Base-by-base conservation (phyloP, 1,140 invertebrate genomes). In the Macrocentrus cingulum region DNA sequence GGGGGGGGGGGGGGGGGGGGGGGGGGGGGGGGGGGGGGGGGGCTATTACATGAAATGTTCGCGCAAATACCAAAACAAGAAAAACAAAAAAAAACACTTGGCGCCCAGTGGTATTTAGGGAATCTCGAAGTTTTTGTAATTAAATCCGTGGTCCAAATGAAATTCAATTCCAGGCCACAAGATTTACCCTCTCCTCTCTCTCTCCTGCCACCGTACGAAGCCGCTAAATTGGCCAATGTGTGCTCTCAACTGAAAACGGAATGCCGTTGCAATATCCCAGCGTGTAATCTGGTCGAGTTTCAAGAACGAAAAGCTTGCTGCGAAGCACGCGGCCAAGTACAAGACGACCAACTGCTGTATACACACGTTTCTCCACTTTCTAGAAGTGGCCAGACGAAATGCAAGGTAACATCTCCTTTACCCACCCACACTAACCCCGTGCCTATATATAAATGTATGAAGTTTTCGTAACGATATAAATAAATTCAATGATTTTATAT, bases 51-150 rank as follows among this genome's bases (percentile, higher is more conserved):
- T n/a, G n/a, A n/a, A n/a, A n/a, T n/a, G n/a, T n/a, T n/a, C n/a
- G n/a, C n/a, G n/a, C n/a, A n/a, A n/a, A n/a, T n/a, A n/a, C n/a
- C n/a, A n/a, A n/a, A n/a, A n/a, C n/a, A n/a, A n/a, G n/a, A 29
- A 29, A 9, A 29, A 9, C 4, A 29, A 29, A 29, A 5, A 29
- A 29, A 29, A 5, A 29, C 25, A 29, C 4, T 29, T 29, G 25
- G 25, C 25, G 9, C 25, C 4, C 9, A 9, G 25, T 29, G 25
- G 25, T 29, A 29, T 19, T 34, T 19, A 16, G 22, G 53, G 37
- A 48, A 39, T 48, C 36, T 56, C 39, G 32, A 56, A 45, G 11
- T 56, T 56, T 56, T 50, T 50, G 34, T 50, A 49, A 57, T 57
- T 57, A 50, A 57, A 57, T 57, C 34, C 15, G 11, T 39, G 55